These are phyloP conservation scores for Leptogaster cylindrica DNA, from an alignment of 2,888 invertebrate genomes.

Conservation along the genomic window DNA sequence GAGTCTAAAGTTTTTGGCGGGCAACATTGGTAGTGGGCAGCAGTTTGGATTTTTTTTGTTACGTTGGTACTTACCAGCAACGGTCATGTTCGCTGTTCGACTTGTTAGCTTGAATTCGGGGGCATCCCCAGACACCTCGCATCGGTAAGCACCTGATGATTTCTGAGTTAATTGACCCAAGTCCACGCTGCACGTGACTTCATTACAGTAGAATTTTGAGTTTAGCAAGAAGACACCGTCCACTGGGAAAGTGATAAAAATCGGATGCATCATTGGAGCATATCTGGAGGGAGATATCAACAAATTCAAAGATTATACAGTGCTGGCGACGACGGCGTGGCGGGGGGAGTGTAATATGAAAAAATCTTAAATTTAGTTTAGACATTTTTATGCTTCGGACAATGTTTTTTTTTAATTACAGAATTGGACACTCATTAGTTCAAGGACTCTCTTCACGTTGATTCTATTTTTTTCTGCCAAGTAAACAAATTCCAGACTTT, in stretches of 20 bases:
- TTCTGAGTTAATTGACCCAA: constrained; percentile 56
- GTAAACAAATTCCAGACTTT: too few species aligned
- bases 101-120: constrained; percentile 66
- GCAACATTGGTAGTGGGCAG: too few species aligned
- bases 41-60: too few species aligned
- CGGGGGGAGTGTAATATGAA: too few species aligned
- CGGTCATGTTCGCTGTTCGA: constrained; percentile 65
- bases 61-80: constrained; percentile 68
- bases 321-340: too few species aligned
- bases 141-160: constrained; percentile 65
- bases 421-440: too few species aligned
- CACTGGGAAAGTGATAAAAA: constrained; percentile 56
- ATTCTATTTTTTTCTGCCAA: too few species aligned
- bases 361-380: too few species aligned
- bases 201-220: constrained; percentile 56
- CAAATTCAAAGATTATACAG: not conserved
- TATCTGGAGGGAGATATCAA: constrained; percentile 51
- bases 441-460: too few species aligned
- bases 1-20: not conserved
- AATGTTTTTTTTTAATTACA: too few species aligned
- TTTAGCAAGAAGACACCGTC: constrained; percentile 55
- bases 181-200: constrained; percentile 57
- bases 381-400: too few species aligned
- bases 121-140: constrained; percentile 69
- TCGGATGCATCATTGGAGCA: constrained; percentile 57